phyloP scores from a whole-genome alignment of 1,140 invertebrate species.

The Ceratoteleas bidentatus region DNA sequence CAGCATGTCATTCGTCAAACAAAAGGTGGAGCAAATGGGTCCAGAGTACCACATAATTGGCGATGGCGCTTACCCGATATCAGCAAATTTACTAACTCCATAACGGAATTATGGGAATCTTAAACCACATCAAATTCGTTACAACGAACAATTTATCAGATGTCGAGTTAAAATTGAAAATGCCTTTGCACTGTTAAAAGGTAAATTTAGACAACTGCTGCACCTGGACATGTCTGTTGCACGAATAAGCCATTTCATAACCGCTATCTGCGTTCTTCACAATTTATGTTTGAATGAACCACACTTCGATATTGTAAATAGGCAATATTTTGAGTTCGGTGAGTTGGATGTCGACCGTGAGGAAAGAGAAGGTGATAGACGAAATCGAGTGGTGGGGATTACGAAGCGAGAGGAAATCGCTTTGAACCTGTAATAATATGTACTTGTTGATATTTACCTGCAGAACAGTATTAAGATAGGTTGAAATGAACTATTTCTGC shows the following conservation, averaged over 20 bases:
- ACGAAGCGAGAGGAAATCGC: no score
- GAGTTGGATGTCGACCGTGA: background rate
- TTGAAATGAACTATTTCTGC: no score
- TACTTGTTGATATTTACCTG: no score
- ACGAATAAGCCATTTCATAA: background rate
- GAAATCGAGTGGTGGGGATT: no score
- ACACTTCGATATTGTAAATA: background rate
- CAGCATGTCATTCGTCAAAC: background rate
- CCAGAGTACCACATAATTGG: slow-evolving; percentile 1
- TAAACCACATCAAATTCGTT: background rate
- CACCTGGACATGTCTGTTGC: background rate
- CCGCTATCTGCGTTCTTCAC: background rate
- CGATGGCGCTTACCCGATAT: background rate
- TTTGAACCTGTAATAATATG: no score
- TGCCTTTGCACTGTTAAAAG: background rate
- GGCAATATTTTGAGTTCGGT: background rate
- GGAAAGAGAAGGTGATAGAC: background rate
- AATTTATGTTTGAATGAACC: background rate
- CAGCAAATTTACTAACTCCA: background rate
- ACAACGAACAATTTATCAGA: background rate
- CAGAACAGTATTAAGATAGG: no score
- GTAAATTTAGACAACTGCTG: background rate
- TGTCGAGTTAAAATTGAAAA: background rate
- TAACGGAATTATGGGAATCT: background rate
- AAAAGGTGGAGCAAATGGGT: background rate